These are phyloP conservation scores for Brachionichthys hirsutus DNA, from an alignment of 2,113 vertebrate genomes.

Conservation along the genomic window DNA sequence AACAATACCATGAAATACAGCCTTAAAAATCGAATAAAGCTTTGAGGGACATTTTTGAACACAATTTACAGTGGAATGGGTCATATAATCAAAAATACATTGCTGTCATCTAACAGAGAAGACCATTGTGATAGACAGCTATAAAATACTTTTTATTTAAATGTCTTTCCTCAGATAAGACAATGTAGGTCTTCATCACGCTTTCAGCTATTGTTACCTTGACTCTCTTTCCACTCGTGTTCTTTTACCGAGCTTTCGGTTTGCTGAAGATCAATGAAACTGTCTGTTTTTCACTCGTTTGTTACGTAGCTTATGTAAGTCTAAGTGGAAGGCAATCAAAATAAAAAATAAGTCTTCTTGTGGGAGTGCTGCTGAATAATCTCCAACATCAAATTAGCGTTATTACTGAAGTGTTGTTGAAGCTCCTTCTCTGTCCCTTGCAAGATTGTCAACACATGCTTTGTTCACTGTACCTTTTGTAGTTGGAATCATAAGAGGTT, in stretches of 20 bases:
- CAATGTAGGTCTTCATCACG: conserved; percentile 20
- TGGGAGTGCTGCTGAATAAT: conserved; percentile 14
- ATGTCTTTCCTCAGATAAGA: conserved; percentile 25
- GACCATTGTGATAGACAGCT: conserved; percentile 18
- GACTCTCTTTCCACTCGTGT: conserved; percentile 22
- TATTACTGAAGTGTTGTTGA: conserved; percentile 10
- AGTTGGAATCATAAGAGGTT: conserved; percentile 8
- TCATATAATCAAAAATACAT: conserved; percentile 32
- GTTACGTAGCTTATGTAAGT: conserved; percentile 27
- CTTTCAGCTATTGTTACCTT: conserved; percentile 30
- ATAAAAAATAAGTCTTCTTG: conserved; percentile 19
- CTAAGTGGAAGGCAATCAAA: conserved; percentile 25
- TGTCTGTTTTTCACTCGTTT: conserved; percentile 21
- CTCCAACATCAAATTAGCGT: conserved; percentile 13
- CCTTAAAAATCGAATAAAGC: conserved; percentile 3
- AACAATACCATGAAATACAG: conserved; percentile 2
- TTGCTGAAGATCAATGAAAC: conserved; percentile 34
- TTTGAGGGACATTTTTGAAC: conserved; percentile 5
- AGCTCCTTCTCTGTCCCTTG: neutral
- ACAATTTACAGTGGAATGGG: conserved; percentile 11
- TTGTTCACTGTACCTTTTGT: conserved; percentile 8
- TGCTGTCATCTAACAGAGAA: conserved; percentile 25
- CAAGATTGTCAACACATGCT: conserved; percentile 8
- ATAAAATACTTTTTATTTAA: conserved; percentile 37
- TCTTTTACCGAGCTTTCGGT: conserved; percentile 34